Conservation (phyloP, 2,888 invertebrate species). For the Hyposoter dolosus region DNA sequence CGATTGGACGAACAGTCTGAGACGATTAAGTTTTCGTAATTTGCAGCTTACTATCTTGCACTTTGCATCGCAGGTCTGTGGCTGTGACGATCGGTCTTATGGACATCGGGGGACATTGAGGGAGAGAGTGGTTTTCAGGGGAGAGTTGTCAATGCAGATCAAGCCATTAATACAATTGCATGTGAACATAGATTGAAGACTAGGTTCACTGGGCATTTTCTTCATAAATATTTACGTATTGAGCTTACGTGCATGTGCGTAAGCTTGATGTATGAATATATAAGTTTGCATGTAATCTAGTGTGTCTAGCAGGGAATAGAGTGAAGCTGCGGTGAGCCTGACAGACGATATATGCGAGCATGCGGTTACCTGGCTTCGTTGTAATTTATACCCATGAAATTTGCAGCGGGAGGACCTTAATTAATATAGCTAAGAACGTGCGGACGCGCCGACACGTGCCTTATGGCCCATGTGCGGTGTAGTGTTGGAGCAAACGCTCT, state of each 20-base stretch:
- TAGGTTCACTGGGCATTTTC: conserved; percentile 4
- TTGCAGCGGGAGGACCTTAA: conserved; percentile 68
- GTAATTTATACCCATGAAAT: conserved; percentile 72
- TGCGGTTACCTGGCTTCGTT: conserved; percentile 65
- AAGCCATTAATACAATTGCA: conserved; percentile 20
- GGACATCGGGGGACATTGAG: background rate
- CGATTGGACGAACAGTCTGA: no score
- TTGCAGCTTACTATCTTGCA: no score
- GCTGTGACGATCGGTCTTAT: background rate
- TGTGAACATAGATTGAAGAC: conserved; percentile 17
- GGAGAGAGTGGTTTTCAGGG: background rate
- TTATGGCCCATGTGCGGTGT: conserved; percentile 54
- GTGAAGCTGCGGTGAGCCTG: conserved; percentile 52
- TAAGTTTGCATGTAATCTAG: background rate
- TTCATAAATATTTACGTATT: background rate
- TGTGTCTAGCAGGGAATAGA: conserved; percentile 26
- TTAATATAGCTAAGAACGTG: conserved; percentile 70
- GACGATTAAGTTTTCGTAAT: no score
- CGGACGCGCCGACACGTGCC: conserved; percentile 71
- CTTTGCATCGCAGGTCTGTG: no score
- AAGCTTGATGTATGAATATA: background rate
- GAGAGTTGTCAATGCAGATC: conserved; percentile 9
- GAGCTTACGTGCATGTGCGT: background rate
- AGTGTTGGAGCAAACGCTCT: conserved; percentile 40
- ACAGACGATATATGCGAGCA: conserved; percentile 67